phyloP scores from a whole-genome alignment of 2,888 invertebrate genomes.

The Tetragonula carbonaria region DNA sequence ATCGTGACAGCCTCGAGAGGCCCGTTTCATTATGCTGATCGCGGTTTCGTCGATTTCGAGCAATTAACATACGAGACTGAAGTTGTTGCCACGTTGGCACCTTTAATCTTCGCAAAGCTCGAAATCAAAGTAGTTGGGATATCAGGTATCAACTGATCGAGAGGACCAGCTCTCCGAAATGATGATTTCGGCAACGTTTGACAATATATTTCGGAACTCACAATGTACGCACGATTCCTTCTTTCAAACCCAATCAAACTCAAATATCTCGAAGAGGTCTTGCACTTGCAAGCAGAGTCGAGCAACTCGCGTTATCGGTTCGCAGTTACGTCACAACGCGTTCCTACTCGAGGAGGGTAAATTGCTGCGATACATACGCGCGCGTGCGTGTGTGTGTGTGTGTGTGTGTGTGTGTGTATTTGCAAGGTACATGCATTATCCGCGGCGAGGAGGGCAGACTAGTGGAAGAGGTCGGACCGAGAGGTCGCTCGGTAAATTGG shows the following conservation, averaged over 20 bases:
- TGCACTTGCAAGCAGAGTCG: not conserved
- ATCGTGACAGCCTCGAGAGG: slow-evolving; percentile 64
- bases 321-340: slow-evolving; percentile 43
- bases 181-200: not conserved
- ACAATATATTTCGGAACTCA: not conserved
- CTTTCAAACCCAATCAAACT: not conserved
- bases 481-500: slow-evolving; percentile 81
- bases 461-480: slow-evolving; percentile 77
- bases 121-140: too few relatives aligned
- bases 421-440: slow-evolving; percentile 67
- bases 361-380: slow-evolving; percentile 50
- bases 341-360: slow-evolving; percentile 27
- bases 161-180: too few relatives aligned
- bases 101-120: not conserved
- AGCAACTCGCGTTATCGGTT: not conserved
- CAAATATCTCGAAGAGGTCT: not conserved
- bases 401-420: not conserved
- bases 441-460: slow-evolving; percentile 63
- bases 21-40: slow-evolving; percentile 73
- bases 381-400: not conserved
- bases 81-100: not conserved
- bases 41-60: slow-evolving; percentile 65
- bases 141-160: too few relatives aligned
- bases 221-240: too few relatives aligned
- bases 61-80: slow-evolving; percentile 65